Conservation (phyloP, 1,140 invertebrate genomes). For the Steinernema khuongi region DNA sequence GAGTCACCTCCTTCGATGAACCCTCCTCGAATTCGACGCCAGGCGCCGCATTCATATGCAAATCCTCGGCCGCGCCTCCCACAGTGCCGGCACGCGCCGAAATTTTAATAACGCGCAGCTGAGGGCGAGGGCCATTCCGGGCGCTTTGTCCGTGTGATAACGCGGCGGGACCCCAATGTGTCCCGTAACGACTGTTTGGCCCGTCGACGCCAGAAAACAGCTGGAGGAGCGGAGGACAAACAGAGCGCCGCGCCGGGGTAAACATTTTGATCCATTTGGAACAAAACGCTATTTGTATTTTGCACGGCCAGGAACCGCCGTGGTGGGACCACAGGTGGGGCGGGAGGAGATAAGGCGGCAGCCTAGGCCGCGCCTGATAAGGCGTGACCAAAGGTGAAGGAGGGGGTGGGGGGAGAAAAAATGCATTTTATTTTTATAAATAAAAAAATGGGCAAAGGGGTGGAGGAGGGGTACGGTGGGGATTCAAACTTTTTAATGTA, state of each 20-base stretch:
- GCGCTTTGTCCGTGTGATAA: not conserved
- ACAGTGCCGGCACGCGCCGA: not conserved
- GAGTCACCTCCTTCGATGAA: not conserved
- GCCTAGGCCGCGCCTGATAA: no score
- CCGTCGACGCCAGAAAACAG: not conserved
- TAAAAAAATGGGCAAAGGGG: no score
- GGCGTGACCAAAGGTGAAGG: no score
- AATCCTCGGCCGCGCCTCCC: not conserved
- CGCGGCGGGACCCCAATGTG: not conserved
- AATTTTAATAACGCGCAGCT: constrained; percentile 11
- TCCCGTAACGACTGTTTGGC: constrained; percentile 1
- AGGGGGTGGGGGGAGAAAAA: no score
- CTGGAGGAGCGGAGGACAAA: constrained; percentile 10
- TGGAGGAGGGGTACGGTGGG: no score
- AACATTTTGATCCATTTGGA: constrained; percentile 12
- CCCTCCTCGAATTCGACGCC: not conserved
- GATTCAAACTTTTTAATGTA: no score
- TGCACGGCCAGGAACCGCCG: not conserved
- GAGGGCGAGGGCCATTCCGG: not conserved
- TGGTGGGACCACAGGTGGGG: no score
- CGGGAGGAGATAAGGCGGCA: no score
- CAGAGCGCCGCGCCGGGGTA: not conserved
- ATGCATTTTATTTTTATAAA: no score
- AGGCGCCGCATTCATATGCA: not conserved
- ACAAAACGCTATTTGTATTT: not conserved